Evolutionary conservation across 92 coral and sea anemone species (phyloP).

Genomic region (Porites evermanni): DNA sequence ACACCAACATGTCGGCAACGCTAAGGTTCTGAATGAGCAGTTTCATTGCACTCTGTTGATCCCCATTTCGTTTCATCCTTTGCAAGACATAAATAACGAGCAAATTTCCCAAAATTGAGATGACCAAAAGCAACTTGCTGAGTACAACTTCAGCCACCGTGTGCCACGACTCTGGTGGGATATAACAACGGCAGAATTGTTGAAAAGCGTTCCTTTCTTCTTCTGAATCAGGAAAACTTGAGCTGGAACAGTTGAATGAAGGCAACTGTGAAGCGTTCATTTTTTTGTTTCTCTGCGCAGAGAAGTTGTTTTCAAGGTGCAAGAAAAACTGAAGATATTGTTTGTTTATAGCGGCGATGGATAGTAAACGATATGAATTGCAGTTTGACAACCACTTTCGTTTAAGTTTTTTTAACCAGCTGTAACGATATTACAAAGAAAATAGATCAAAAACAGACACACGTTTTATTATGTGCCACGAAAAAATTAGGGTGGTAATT

Average conservation of each 20-base stretch:
- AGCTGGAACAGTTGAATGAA: constrained; percentile 37
- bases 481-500: background rate
- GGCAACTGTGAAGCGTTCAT: constrained; percentile 7
- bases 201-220: constrained; percentile 46
- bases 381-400: background rate
- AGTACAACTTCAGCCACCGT: constrained; percentile 65
- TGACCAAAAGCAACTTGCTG: constrained; percentile 74
- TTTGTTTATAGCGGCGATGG: constrained; percentile 12
- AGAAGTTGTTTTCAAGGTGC: constrained; percentile 3
- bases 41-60: constrained; percentile 67
- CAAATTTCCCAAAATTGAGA: constrained; percentile 75
- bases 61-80: constrained; percentile 72
- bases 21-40: constrained; percentile 76
- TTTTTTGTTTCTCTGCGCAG: background rate
- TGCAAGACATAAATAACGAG: constrained; percentile 75
- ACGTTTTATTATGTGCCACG: background rate
- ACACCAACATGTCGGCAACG: constrained; percentile 83
- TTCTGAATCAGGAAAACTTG: constrained; percentile 66
- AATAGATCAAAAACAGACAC: background rate
- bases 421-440: background rate
- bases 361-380: background rate
- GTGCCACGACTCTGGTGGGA: constrained; percentile 58
- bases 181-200: constrained; percentile 64
- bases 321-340: background rate
- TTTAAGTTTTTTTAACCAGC: background rate